These are phyloP conservation scores for Salmo trutta DNA, from an alignment of 2,797 vertebrate species.

Conservation along the genomic window DNA sequence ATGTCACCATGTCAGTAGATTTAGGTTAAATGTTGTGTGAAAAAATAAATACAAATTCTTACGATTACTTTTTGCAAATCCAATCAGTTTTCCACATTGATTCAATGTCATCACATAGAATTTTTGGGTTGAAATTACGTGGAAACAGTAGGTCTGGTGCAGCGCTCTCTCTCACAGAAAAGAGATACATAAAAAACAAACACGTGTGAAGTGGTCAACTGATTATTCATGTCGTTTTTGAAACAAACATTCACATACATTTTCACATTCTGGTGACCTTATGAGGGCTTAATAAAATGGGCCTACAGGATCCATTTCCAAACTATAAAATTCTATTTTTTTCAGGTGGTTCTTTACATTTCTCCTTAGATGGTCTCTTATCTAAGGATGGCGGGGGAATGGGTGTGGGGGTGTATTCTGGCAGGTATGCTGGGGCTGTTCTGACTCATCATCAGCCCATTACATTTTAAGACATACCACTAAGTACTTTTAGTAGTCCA, in stretches of 20 bases:
- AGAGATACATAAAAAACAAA: background rate
- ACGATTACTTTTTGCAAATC: too few species aligned
- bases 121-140: too few species aligned
- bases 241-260: too few species aligned
- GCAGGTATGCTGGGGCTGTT: background rate
- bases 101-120: too few species aligned
- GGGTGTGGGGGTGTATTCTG: background rate
- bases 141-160: background rate
- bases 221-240: background rate
- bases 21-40: too few species aligned
- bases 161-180: background rate
- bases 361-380: background rate
- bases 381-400: too few species aligned
- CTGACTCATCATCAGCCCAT: background rate
- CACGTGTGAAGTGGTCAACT: background rate
- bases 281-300: background rate
- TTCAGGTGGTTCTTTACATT: background rate
- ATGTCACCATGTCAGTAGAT: too few species aligned
- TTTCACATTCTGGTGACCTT: background rate
- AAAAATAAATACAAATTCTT: too few species aligned
- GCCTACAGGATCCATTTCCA: background rate
- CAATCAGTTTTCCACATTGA: too few species aligned
- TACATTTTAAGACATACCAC: background rate
- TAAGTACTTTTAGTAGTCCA: background rate
- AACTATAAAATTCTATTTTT: background rate